Conservation (phyloP, 1,140 invertebrate genomes). For the Neodiprion lecontei region DNA sequence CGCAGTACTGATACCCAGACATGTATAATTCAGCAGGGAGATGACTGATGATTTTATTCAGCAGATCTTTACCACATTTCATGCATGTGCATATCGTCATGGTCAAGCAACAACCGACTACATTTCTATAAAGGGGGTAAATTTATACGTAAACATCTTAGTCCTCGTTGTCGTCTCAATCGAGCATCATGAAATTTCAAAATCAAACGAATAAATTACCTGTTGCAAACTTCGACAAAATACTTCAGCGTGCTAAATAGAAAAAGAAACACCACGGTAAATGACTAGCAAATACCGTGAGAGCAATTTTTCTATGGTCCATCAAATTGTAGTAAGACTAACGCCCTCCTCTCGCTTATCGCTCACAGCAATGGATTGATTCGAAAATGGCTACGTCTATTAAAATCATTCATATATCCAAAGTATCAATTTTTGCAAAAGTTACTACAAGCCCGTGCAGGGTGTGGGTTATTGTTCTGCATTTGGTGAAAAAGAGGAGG, state of each 20-base stretch:
- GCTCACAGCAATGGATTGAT: conserved; percentile 1
- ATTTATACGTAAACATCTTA: too few relatives aligned
- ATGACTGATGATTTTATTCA: conserved; percentile 42
- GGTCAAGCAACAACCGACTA: neutral
- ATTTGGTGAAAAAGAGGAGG: conserved; percentile 16
- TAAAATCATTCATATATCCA: conserved; percentile 21
- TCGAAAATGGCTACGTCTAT: conserved; percentile 21
- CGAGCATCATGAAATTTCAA: too few relatives aligned
- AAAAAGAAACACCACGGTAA: conserved; percentile 29
- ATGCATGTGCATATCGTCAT: neutral
- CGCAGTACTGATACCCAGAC: conserved; percentile 45
- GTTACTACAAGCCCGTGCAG: neutral
- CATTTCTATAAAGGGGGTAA: neutral
- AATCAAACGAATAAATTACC: too few relatives aligned
- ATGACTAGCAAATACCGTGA: conserved; percentile 29
- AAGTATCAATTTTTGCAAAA: too few relatives aligned
- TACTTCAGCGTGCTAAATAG: conserved; percentile 7
- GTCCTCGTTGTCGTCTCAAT: too few relatives aligned
- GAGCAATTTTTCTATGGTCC: too few relatives aligned
- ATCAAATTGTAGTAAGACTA: conserved; percentile 39
- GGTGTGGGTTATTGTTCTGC: conserved; percentile 12
- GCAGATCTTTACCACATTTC: conserved; percentile 24
- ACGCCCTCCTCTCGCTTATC: conserved; percentile 11
- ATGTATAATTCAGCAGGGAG: conserved; percentile 58
- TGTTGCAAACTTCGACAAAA: too few relatives aligned